phyloP scores from a whole-genome alignment of 1,140 invertebrate genomes.

The Brachionus asplanchnoidis region DNA sequence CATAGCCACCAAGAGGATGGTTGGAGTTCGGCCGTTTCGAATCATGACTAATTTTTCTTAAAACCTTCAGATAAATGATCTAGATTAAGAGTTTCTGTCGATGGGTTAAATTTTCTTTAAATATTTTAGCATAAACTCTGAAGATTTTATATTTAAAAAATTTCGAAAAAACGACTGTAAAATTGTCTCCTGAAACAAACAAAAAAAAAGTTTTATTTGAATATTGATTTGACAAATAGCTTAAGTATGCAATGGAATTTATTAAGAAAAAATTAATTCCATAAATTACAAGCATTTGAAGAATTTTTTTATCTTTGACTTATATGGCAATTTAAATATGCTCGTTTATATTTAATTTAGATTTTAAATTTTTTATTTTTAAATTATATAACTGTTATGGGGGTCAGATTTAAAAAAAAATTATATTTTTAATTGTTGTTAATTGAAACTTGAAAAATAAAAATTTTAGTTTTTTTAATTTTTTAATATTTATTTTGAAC shows the following conservation, averaged over 20 bases:
- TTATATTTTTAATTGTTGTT: no score
- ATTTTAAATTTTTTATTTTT: no score
- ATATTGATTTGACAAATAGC: background rate
- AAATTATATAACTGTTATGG: no score
- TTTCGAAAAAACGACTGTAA: background rate
- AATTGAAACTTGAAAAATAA: no score
- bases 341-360: background rate
- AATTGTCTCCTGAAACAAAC: background rate
- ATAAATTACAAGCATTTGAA: background rate
- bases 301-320: background rate
- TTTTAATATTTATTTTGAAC: no score
- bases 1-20: background rate
- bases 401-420: no score
- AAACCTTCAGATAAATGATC: background rate
- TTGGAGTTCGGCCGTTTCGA: slow-evolving; percentile 18
- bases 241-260: background rate
- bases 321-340: background rate
- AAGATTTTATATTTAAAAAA: background rate
- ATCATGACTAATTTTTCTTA: background rate
- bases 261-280: no score
- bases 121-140: background rate
- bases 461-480: no score
- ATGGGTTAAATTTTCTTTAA: no score
- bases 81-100: background rate
- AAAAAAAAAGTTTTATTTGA: background rate